phyloP scores from a whole-genome alignment of 2,797 vertebrate species.

The Ctenopoma kingsleyae region DNA sequence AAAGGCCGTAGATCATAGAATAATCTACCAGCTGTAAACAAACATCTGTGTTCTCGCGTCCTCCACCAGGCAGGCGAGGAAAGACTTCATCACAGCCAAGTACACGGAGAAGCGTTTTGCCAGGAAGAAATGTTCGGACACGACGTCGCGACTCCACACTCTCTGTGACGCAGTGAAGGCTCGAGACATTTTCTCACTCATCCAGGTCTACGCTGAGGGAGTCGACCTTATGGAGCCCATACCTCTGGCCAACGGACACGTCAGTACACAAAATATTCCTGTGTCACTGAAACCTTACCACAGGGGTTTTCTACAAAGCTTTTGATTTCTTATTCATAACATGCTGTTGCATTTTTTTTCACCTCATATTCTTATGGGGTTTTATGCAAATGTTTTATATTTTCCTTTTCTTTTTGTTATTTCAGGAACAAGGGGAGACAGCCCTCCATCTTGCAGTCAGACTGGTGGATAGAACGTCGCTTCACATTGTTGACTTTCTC shows the following conservation, averaged over 20 bases:
- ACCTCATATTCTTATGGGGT: not conserved
- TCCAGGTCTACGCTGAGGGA: slow-evolving; percentile 95
- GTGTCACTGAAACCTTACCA: not conserved
- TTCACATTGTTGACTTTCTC: slow-evolving; percentile 97
- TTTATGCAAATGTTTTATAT: not conserved
- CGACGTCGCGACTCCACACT: slow-evolving; percentile 88
- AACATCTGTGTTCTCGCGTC: slow-evolving; percentile 4
- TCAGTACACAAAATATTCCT: slow-evolving; percentile 77
- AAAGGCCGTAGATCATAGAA: not conserved
- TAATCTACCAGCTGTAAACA: not conserved
- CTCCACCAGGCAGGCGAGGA: slow-evolving; percentile 92
- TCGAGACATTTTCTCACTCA: slow-evolving; percentile 93
- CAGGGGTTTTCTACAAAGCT: not conserved
- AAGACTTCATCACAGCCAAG: slow-evolving; percentile 98
- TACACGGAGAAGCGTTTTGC: slow-evolving; percentile 95
- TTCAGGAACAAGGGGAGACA: slow-evolving; percentile 95
- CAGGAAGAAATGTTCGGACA: slow-evolving; percentile 87
- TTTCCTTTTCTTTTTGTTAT: not conserved
- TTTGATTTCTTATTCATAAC: not conserved
- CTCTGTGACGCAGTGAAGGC: slow-evolving; percentile 95
- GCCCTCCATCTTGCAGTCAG: slow-evolving; percentile 96
- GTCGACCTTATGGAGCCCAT: slow-evolving; percentile 97
- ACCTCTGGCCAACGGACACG: slow-evolving; percentile 95
- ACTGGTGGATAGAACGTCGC: slow-evolving; percentile 95
- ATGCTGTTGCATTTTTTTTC: not conserved